Evolutionary conservation across 2,888 invertebrate species (phyloP), one percentile per base, ranked within the genome.

Genomic region (Venusia cambrica): DNA sequence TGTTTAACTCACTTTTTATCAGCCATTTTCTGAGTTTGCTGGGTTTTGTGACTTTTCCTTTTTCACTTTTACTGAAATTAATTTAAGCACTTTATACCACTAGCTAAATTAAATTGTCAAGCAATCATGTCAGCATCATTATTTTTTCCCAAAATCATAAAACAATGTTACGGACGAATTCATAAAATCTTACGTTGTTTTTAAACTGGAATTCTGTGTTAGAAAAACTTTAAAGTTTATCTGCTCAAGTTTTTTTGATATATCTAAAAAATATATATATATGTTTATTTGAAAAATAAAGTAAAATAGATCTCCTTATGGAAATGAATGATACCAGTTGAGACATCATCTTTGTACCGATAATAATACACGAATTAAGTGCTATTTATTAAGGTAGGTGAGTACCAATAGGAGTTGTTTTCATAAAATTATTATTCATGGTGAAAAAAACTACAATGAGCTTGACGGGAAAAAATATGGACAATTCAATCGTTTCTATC

Each of bases 211-310:
- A 8, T 14, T 20, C 11, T 37, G 42, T 13, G 5, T 2, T 2
- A 24, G 4, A 5, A 48, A 15, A 1, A 33, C 16, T 2, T 28
- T 19, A 5, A 40, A 45, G 10, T 29, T 43, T 1, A 48, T 24
- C 4, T 16, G 21, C 48, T 62, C 60, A 10, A 62, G 45, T 38
- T 51, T 51, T 35, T 54, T 59, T 21, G 60, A 57, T 14, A 51
- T 12, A 3, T 54, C 61, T 62, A 58, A 15, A 57, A 58, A 33
- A 2, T 30, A 43, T 7, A 32, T 9, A 16, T 21, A 1, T 5
- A 5, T 13, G 2, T 17, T 29, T n/a, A 3, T 17, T 29, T n/a
- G 25, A 20, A 19, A n/a, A 12, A 21, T 3, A 19, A 10, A 20
- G 36, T 6, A n/a, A n/a, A n/a, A n/a, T n/a, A n/a, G n/a, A n/a